Percentiles rank a stretch among this genome's conserved stretches.
phyloP scores from a whole-genome alignment of 2,797 vertebrate genomes.

The Cyprinodon diabolis region DNA sequence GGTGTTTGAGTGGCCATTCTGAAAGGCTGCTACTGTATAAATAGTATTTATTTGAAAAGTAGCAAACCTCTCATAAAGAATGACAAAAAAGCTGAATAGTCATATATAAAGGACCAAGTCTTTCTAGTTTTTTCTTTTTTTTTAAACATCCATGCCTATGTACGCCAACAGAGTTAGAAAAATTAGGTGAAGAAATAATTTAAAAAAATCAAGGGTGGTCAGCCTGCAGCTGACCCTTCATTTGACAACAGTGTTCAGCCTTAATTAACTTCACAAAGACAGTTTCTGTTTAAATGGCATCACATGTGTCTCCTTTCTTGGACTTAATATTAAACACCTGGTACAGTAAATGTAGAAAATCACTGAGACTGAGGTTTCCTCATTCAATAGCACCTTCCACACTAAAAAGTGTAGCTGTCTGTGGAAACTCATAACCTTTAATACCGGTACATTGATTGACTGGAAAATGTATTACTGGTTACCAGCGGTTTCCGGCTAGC shows the following conservation, averaged over 20 bases:
- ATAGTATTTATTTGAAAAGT: background rate
- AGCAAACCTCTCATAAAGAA: background rate
- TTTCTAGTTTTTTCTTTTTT: background rate
- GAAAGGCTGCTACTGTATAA: background rate
- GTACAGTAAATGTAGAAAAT: background rate
- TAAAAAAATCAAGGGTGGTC: background rate
- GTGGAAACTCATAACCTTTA: background rate
- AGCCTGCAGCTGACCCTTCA: background rate
- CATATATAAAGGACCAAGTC: background rate
- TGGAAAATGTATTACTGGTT: background rate
- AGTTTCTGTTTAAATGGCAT: background rate
- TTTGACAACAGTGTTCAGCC: background rate
- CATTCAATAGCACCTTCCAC: background rate
- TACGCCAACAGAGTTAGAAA: background rate
- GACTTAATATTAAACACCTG: background rate
- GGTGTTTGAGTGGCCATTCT: too few relatives aligned
- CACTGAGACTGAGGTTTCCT: background rate
- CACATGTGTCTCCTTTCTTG: background rate
- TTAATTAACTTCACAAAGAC: background rate
- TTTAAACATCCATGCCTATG: background rate
- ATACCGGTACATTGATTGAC: background rate
- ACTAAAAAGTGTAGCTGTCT: too few relatives aligned
- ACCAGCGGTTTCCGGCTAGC: too few relatives aligned
- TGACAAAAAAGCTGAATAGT: background rate
- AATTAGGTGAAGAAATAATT: background rate